Evolutionary conservation across 30 jellyfish, hydroid and myxozoan species (phyloP), one percentile per base, ranked within the genome.

Genomic region (Nemopilema nomurai): DNA sequence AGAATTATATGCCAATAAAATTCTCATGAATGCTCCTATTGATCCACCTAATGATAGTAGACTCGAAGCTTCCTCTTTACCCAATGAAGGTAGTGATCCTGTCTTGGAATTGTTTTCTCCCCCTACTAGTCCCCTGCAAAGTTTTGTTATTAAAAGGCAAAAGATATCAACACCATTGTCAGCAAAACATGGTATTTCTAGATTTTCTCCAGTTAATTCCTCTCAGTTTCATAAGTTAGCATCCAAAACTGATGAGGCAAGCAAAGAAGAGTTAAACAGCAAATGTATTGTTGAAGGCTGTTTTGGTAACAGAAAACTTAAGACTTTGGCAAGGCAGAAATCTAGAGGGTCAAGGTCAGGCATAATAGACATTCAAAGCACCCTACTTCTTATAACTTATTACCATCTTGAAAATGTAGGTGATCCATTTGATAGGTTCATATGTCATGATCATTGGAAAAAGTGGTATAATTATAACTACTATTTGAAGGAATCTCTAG

Each of bases 391-490:
- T 64, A 74, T 74, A 28, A 74, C 83, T 1, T 74, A 74, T 49
- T 31, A 17, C 83, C 49, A 29, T 28, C 69, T 74, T 29, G 83
- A 29, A 17, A 49, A 74, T 24, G 51, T 74, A 0, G 71, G 69
- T 1, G 70, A 74, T 74, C 83, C 70, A 19, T 74, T 49, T 49
- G 69, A 74, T 16, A 24, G 29, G 9, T 32, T 25, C 16, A 74
- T 74, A 28, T 74, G 83, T 74, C 24, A 29, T 74, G 29, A 30
- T 17, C 83, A 74, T 49, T 74, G 83, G 83, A 32, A 21, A 32
- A 49, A 74, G 29, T 74, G 83, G 83, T 74, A 74, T 49, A 9
- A 32, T n/a, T 74, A 74, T n/a, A 49, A 74, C 28, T 49, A 74
- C 51, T 17, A 49, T 17, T 17, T 49, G 33, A 31, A 49, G 32